Base-by-base conservation (phyloP, 1,140 invertebrate genomes). In the Anagrus nilaparvatae region DNA sequence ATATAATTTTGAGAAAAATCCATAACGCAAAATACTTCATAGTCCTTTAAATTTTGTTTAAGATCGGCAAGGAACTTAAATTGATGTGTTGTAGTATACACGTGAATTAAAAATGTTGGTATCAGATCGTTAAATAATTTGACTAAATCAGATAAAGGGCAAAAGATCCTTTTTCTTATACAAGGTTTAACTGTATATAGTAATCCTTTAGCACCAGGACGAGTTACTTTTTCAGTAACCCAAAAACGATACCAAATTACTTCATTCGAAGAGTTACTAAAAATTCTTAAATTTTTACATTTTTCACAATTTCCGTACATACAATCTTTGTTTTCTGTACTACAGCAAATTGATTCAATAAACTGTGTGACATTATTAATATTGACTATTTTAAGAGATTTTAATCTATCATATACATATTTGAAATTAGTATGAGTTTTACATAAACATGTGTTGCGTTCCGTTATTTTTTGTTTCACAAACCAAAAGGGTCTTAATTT, bases 1-100 rank as follows among this genome's bases (percentile, higher is more conserved):
- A 36, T 44, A 40, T 56, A 60, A 42, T 63, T 63, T 46, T 61
- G 52, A 12, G 51, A 49, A 40, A 63, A 63, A 47, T 61, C 58
- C 27, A 58, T 48, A 31, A 56, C 53, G 7, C 62, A 49, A 29
- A 57, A 36, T 17, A 53, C 32, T 43, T 57, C 47, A 27, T 52
- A 34, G 36, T 44, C 44, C 31, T 34, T 43, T 40, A 60, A 49
- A 32, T 56, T 59, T 27, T 55, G 40, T 48, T 57, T 59, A 10
- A 52, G 30, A 20, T 52, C 29, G 42, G 47, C 49, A 45, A 58
- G 48, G 9, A 25, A 28, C 27, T 50, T 46, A 14, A 48, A 48
- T 38, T 62, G 50, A 44, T 55, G 50, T 8, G 35, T 44, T 32
- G 59, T 55, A 41, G 50, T 57, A 40, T 44, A 46, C 29, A 50